Base-by-base conservation (phyloP, 2,888 invertebrate species). In the Standfussiana lucernea region DNA sequence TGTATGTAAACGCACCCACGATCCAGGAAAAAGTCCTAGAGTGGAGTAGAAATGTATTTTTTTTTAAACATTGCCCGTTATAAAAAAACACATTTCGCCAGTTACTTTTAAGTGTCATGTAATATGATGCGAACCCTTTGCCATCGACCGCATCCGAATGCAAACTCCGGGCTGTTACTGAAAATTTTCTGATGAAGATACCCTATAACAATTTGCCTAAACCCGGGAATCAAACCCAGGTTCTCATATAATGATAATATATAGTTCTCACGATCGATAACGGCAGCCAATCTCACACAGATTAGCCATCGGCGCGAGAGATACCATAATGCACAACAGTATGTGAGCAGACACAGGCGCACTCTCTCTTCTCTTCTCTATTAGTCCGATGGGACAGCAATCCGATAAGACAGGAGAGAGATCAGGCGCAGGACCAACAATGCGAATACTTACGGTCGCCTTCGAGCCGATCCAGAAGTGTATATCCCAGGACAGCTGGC, bases 401-500 rank as follows among this genome's bases (percentile, higher is more conserved):
- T 0, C 50, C 10, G 50, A 24, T 10, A 53, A 0, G 6, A n/a
- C 53, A n/a, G 0, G 53, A 53, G 24, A n/a, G n/a, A 5, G 5
- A 13, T 13, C 53, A 53, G n/a, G 13, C 28, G 32, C 32, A 32
- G 32, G 18, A 18, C 59, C 59, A 59, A 8, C 32, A 21, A 61
- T 7, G 10, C 10, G 15, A 64, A 40, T 42, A 94, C 97, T 97
- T 96, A 99, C 98, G 21, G 99, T 98, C 5, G 99, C 98, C 91
- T 99, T 98, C 81, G 98, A 98, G 50, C 99, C 99, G 90, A 99
- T 99, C 99, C 99, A 99, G 95, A 99, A 99, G 96, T 98, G 99
- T 91, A 99, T 99, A 89, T 99, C 98, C 99, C 99, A 99, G 75
- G 97, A 97, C 11, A 99, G 95, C 76, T 98, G 98, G 21, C 98